Evolutionary conservation across 2,888 invertebrate genomes (phyloP), one percentile per base, ranked within the genome.

Genomic region (Axea sp.): DNA sequence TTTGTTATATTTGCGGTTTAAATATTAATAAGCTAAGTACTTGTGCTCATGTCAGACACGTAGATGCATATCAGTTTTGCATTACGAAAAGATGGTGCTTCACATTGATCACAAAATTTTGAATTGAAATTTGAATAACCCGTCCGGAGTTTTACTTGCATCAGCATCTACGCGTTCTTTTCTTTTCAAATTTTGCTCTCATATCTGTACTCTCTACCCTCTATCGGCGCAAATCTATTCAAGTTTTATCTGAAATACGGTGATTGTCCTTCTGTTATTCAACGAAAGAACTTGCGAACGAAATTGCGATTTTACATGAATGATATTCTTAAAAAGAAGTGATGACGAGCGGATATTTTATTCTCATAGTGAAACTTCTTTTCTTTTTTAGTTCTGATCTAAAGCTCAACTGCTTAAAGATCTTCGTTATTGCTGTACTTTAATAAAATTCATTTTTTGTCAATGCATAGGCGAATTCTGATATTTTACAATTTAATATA

Each of bases 21-120:
- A 85, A 86, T 86, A 86, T 86, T 86, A 86, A 86, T 86, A 85
- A 86, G 85, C 85, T 78, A 59, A 76, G 77, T 75, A 45, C 71
- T 60, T 80, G 83, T 83, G 85, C 80, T 82, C 71, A 78, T 83
- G 85, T 83, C 85, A 83, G 84, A 80, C 86, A 85, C 86, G 84
- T 81, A 84, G 86, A 86, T 86, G 86, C 86, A 86, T 86, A 86
- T 86, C 86, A 81, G 78, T 69, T 74, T 78, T 73, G 81, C 84
- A 86, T 86, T 86, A 86, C 84, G 80, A 80, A 78, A 83, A 84
- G 82, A 81, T 79, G 81, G 75, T 73, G 77, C 77, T 75, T 72
- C 71, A 51, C 59, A 39, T 35, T 39, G 57, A 49, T 57, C 64
- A 45, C 67, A 47, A 53, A 73, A 60, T 19, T 67, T 71, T 72